A percentile compares a stretch with the other conserved stretches of the same genome.
Evolutionary conservation across 2,888 invertebrate genomes (phyloP).

Genomic region (Ophion slaviceki): DNA sequence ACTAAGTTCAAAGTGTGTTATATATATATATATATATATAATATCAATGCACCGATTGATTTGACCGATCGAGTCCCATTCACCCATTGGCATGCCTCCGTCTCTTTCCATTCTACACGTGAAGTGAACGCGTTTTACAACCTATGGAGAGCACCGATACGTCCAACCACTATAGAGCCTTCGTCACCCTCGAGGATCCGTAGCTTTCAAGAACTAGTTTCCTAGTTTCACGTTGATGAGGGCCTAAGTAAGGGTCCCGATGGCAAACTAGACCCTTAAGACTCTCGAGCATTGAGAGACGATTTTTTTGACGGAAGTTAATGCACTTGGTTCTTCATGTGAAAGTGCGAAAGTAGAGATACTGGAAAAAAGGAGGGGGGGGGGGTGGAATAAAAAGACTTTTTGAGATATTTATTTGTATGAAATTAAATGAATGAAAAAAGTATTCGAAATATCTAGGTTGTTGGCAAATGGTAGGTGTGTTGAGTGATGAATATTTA

Average conservation of each 20-base stretch:
- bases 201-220: not conserved
- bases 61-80: not conserved
- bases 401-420: too few species aligned
- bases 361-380: too few species aligned
- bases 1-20: constrained; percentile 12
- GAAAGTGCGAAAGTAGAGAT: not conserved
- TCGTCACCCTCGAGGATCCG: not conserved
- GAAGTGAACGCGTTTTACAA: not conserved
- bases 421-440: too few species aligned
- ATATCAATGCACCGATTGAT: constrained; percentile 12
- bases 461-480: too few species aligned
- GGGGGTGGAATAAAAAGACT: too few species aligned
- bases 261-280: not conserved
- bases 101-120: constrained; percentile 3
- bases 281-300: not conserved
- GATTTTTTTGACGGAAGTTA: not conserved
- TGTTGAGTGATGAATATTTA: too few species aligned
- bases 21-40: too few species aligned
- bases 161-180: constrained; percentile 1
- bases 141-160: not conserved
- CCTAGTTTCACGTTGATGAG: not conserved
- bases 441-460: too few species aligned
- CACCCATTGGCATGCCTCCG: constrained; percentile 23
- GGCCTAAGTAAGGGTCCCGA: not conserved
- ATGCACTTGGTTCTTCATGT: not conserved